Conservation (phyloP, 2,888 invertebrate species). For the Girardia tigrina region DNA sequence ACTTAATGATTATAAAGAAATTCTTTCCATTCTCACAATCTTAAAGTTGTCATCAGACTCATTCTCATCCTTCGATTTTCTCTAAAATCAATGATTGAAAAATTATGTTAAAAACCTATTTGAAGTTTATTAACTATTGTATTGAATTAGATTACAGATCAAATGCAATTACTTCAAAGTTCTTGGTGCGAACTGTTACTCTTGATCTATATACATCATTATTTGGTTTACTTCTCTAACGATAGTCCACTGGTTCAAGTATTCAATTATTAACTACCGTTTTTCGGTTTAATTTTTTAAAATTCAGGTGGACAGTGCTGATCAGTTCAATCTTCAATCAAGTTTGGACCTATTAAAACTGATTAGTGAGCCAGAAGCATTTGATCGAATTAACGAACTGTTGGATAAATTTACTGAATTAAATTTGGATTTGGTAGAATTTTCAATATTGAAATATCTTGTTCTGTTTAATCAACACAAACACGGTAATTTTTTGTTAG, state of each 20-base stretch:
- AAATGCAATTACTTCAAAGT: slow-evolving; percentile 28
- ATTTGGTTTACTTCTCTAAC: slow-evolving; percentile 10
- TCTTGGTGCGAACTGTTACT: slow-evolving; percentile 14
- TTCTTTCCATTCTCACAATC: too few relatives aligned
- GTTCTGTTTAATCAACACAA: slow-evolving; percentile 16
- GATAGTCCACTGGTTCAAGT: background rate
- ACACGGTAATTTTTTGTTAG: slow-evolving; percentile 3
- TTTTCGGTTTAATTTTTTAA: too few relatives aligned
- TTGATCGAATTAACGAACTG: background rate
- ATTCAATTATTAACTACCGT: too few relatives aligned
- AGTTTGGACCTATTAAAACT: slow-evolving; percentile 20
- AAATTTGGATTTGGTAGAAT: background rate
- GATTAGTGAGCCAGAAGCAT: background rate
- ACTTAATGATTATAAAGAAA: too few relatives aligned
- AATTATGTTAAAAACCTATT: too few relatives aligned
- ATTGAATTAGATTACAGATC: background rate
- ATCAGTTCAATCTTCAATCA: slow-evolving; percentile 6
- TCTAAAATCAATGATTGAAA: too few relatives aligned
- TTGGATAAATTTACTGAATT: background rate
- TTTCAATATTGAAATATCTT: background rate
- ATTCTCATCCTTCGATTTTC: too few relatives aligned
- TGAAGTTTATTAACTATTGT: too few relatives aligned
- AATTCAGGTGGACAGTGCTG: background rate
- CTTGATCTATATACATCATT: slow-evolving; percentile 16
- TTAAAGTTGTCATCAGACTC: too few relatives aligned